These are phyloP conservation scores for Siderastrea siderea DNA, from an alignment of 92 coral and sea anemone species.

Conservation along the genomic window DNA sequence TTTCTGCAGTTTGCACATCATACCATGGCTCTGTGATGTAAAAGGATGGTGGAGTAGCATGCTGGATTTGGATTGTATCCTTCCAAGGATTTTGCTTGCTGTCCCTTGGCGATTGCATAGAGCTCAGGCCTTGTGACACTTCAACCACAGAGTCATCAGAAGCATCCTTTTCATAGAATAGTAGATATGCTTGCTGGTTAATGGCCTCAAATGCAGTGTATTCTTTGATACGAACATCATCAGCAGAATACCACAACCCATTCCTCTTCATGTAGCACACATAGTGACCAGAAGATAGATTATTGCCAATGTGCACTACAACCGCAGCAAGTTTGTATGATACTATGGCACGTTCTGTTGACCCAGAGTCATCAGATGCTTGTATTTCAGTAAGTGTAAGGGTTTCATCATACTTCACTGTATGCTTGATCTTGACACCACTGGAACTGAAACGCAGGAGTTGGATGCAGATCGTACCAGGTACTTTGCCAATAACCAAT, in stretches of 20 bases:
- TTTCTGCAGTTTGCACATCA: constrained; percentile 43
- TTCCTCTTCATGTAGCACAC: constrained; percentile 60
- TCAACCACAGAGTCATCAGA: constrained; percentile 36
- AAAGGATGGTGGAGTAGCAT: constrained; percentile 34
- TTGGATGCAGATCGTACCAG: constrained; percentile 48
- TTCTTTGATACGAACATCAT: constrained; percentile 48
- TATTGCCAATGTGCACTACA: constrained; percentile 43
- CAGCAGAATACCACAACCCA: constrained; percentile 61
- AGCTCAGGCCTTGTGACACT: constrained; percentile 32
- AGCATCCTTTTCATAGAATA: constrained; percentile 52
- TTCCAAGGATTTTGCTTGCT: constrained; percentile 15
- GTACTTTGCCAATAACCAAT: constrained; percentile 36
- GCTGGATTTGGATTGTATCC: constrained; percentile 38
- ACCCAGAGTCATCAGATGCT: constrained; percentile 3
- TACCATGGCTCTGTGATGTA: constrained; percentile 18
- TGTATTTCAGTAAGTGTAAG: constrained; percentile 20
- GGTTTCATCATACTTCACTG: constrained; percentile 43
- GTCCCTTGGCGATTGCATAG: neutral
- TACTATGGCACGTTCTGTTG: constrained; percentile 17
- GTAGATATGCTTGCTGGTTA: constrained; percentile 62
- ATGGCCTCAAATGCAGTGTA: constrained; percentile 48
- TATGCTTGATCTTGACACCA: constrained; percentile 40
- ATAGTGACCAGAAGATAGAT: constrained; percentile 64
- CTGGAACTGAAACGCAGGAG: constrained; percentile 44
- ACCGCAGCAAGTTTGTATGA: constrained; percentile 51